Conservation (phyloP, 2,888 invertebrate species). For the Aricia artaxerxes region DNA sequence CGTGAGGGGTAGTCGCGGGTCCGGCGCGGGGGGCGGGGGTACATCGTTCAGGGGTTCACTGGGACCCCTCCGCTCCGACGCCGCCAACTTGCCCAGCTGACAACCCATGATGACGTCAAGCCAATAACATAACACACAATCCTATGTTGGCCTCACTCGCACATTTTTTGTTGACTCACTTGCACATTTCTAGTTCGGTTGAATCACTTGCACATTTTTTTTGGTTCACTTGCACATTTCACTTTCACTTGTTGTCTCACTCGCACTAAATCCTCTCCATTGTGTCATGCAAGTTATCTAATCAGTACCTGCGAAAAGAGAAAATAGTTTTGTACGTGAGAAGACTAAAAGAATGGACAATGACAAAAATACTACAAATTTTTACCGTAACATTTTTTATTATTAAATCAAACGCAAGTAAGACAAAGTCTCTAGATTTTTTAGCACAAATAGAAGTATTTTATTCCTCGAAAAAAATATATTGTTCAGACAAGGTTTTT, state of each 20-base stretch:
- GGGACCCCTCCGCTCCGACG: conserved; percentile 70
- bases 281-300: conserved; percentile 46
- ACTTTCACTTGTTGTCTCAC: not conserved
- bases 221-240: not conserved
- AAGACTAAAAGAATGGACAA: not conserved
- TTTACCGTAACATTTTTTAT: not conserved
- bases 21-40: conserved; percentile 85
- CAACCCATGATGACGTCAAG: conserved; percentile 81
- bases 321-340: conserved; percentile 45
- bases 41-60: conserved; percentile 75
- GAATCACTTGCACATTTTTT: not conserved
- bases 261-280: not conserved
- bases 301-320: conserved; percentile 55
- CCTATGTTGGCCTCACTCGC: not conserved
- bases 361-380: not conserved
- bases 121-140: not conserved
- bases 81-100: conserved; percentile 87
- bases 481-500: not conserved
- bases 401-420: no score
- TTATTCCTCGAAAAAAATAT: no score
- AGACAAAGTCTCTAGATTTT: no score
- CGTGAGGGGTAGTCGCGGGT: conserved; percentile 90
- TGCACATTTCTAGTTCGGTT: not conserved
- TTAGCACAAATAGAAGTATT: no score
- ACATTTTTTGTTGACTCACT: not conserved